These are phyloP conservation scores for Leuciscus idus DNA, from an alignment of 2,113 vertebrate genomes.

Conservation along the genomic window DNA sequence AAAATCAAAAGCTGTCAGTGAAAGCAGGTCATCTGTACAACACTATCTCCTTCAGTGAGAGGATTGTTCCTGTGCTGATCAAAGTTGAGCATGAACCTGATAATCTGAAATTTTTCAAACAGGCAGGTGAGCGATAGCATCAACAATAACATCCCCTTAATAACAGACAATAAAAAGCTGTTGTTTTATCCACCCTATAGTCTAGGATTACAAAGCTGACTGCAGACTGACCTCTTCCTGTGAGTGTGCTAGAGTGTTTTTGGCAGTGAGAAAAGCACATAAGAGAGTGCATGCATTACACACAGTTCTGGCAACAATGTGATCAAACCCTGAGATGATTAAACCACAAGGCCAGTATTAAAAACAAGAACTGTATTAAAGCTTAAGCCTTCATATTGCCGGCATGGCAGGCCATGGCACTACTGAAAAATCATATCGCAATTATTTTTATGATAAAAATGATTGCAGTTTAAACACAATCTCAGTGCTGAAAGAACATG, in stretches of 20 bases:
- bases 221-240: constrained; percentile 12
- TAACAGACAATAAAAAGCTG: constrained; percentile 12
- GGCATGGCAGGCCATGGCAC: too few species aligned
- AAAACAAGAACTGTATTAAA: not conserved
- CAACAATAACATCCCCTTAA: constrained; percentile 14
- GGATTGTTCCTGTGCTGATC: not conserved
- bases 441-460: not conserved
- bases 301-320: not conserved
- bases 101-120: not conserved
- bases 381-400: not conserved
- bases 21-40: not conserved
- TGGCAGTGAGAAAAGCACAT: not conserved
- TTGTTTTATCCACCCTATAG: constrained; percentile 19
- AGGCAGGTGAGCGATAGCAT: constrained; percentile 23
- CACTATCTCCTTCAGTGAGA: not conserved
- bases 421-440: not conserved
- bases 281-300: not conserved
- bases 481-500: not conserved
- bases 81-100: not conserved
- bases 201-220: constrained; percentile 18
- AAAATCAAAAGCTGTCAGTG: constrained; percentile 18
- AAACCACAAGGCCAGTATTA: not conserved
- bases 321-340: not conserved
- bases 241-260: not conserved
- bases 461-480: not conserved